Evolutionary conservation across 35 echinoderm and acorn worm species (phyloP), one percentile per base, ranked within the genome.

Genomic region (Ptychodera flava): DNA sequence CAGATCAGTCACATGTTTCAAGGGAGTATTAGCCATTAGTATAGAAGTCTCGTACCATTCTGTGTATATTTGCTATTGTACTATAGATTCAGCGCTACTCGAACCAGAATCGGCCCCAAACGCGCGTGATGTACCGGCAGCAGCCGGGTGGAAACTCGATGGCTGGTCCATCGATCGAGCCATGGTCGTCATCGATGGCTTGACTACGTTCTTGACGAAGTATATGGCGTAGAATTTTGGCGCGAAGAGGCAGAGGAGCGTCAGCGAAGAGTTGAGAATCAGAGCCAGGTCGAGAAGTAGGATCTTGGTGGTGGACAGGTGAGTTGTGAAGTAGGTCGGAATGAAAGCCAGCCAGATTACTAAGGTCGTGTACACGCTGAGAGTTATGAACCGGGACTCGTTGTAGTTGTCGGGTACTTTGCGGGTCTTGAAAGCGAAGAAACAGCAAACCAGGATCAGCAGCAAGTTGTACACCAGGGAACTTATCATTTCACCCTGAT

Each of bases 211-310:
- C 30, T 87, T 38, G 15, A 37, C 85, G 78, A 91, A 91, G 78
- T 91, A 86, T 30, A 93, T 89, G 0, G 91, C 91, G 84, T 89
- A 93, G 16, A 93, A 78, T 75, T 93, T 93, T 0, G 91, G 82
- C n/a, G 89, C 76, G 35, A 93, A 93, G 87, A 87, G 89, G 79
- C 89, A 93, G 28, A 78, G 36, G 28, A 93, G 78, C 1, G 91
- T 89, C 35, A 93, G 77, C 16, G 83, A 89, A 0, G 82, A 87
- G 77, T 83, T 93, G 77, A 89, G 76, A 34, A 93, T 93, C 83
- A 93, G 83, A 1, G 91, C 91, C 1, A 93, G 38, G 2, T 64
- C 45, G 6, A 64, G 45, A 22, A 64, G 45, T 64, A 64, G 45
- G 22, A 64, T 64, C 45, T 64, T 64, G 22, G 45, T 12, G 6